Conservation (phyloP, 2,797 vertebrate genomes). For the Hippocampus kuda region DNA sequence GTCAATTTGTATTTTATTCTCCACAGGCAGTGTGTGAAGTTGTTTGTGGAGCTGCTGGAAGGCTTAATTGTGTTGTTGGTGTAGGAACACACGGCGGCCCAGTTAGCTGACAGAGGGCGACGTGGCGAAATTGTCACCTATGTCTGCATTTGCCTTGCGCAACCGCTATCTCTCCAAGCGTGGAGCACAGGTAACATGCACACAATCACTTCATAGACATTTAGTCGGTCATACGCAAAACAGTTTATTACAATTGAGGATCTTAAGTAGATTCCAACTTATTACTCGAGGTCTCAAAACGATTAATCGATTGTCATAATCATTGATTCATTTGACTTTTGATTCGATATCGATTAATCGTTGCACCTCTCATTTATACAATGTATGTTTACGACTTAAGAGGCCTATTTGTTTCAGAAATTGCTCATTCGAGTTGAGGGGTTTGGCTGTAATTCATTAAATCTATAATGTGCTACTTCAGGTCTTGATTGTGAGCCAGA, state of each 20-base stretch:
- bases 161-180: slow-evolving; percentile 78
- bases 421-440: background rate
- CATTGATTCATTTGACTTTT: too few relatives aligned
- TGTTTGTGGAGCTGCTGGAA: background rate
- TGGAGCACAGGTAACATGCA: slow-evolving; percentile 67
- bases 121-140: slow-evolving; percentile 57
- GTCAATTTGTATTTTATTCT: background rate
- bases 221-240: background rate
- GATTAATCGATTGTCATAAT: too few relatives aligned
- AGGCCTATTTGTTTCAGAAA: background rate
- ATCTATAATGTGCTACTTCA: slow-evolving; percentile 1
- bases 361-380: too few relatives aligned
- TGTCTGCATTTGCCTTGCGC: slow-evolving; percentile 71
- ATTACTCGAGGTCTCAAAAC: too few relatives aligned
- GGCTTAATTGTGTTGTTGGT: slow-evolving; percentile 7
- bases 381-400: background rate
- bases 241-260: background rate
- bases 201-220: slow-evolving; percentile 4
- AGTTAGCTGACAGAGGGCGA: slow-evolving; percentile 49
- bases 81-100: slow-evolving; percentile 45
- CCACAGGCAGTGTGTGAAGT: background rate
- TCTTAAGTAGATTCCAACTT: background rate
- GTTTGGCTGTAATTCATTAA: background rate
- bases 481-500: background rate
- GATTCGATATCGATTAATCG: too few relatives aligned